Evolutionary conservation across 2,888 invertebrate species (phyloP), one percentile per base, ranked within the genome.

Genomic region (Bruchidius siliquastri): DNA sequence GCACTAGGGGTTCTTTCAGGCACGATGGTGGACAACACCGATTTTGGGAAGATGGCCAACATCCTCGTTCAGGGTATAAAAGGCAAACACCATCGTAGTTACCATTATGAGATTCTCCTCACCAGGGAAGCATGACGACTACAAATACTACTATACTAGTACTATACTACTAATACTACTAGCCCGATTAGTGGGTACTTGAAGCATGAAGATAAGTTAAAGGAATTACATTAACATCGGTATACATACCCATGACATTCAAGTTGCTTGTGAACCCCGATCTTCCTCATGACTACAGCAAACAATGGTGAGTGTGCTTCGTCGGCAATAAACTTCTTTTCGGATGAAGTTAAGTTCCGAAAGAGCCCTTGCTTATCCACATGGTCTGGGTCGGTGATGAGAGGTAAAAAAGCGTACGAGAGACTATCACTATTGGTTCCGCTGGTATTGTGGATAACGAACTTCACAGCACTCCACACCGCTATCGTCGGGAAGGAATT

Each of bases 401-500:
- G 87, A 2, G 96, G 96, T 77, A 96, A 87, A 84, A 96, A 96
- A 66, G 96, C 96, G 84, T 91, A 93, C 0, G 83, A 83, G 20
- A 78, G 75, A 13, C 49, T 49, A 49, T 13, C 49, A 49, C 13
- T 49, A 49, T 49, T 49, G 0, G 49, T 13, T 49, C 13, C 49
- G 67, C 67, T 71, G 2, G 20, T 21, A 73, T 90, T 90, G 76
- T 93, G 92, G 21, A 93, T 90, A 8, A 94, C 92, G 84, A 96
- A 94, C 85, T 95, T 94, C 0, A 96, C 92, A 0, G 96, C 96
- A 21, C 96, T 96, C 96, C 96, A 96, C 0, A 96, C 96, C 0
- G 96, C 96, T 85, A 96, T 96, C 70, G 95, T 94, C 21, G 96
- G 94, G 83, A 96, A 96, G 0, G 96, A 94, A 82, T 96, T 96